Conservation (phyloP, 2,797 vertebrate genomes). For the Merluccius polli region DNA sequence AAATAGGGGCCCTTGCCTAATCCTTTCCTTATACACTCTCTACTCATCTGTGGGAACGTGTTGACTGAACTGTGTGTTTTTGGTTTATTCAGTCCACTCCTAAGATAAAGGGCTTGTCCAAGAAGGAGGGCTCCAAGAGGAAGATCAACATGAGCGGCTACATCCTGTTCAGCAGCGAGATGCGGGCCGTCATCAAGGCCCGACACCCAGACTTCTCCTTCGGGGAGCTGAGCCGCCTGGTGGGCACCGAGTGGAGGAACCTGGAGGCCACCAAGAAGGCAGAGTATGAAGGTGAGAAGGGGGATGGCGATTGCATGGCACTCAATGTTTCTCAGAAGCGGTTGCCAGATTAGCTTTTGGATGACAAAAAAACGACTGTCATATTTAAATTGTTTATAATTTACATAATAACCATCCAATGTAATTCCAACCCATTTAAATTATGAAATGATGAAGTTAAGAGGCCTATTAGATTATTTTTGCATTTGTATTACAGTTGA, state of each 20-base stretch:
- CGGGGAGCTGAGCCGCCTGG: slow-evolving; percentile 95
- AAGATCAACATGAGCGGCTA: slow-evolving; percentile 99
- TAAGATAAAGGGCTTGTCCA: slow-evolving; percentile 90
- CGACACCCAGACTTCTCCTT: slow-evolving; percentile 97
- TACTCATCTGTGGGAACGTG: neutral
- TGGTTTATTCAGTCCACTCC: slow-evolving; percentile 82
- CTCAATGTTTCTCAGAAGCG: neutral
- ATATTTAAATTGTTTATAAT: too few species aligned
- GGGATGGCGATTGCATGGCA: neutral
- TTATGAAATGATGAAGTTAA: neutral
- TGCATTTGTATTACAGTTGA: neutral
- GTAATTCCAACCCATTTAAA: neutral
- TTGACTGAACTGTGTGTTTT: neutral
- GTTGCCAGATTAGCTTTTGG: neutral
- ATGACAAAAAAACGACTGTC: too few species aligned
- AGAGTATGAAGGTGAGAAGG: slow-evolving; percentile 92
- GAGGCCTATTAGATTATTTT: neutral
- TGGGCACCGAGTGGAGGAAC: slow-evolving; percentile 98
- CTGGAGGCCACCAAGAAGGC: slow-evolving; percentile 93
- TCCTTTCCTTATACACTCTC: neutral
- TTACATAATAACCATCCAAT: too few species aligned
- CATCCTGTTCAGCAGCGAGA: slow-evolving; percentile 98
- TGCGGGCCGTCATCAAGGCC: slow-evolving; percentile 97
- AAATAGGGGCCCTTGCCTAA: neutral
- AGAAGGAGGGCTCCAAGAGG: slow-evolving; percentile 96